These are phyloP conservation scores for Adelosebastes latens DNA, from an alignment of 2,797 vertebrate genomes.

Conservation along the genomic window DNA sequence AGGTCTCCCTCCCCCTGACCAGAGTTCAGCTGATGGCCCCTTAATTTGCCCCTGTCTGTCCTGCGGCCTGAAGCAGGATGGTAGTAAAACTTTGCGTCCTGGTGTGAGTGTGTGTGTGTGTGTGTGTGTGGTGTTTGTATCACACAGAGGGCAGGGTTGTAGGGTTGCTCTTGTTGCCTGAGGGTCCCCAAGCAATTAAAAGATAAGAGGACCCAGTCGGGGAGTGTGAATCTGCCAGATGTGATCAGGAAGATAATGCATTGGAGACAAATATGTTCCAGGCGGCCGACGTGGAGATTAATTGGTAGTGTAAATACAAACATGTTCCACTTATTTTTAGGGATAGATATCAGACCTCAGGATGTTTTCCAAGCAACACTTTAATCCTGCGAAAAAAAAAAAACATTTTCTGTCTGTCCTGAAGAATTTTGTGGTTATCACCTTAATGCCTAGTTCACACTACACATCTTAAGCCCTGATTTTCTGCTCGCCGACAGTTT, in stretches of 20 bases:
- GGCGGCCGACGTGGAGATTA: slow-evolving; percentile 32
- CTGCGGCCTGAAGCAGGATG: slow-evolving; percentile 33
- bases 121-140: slow-evolving; percentile 16
- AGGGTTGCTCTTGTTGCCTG: slow-evolving; percentile 46
- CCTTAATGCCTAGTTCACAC: background rate
- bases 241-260: slow-evolving; percentile 58
- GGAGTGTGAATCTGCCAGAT: slow-evolving; percentile 53
- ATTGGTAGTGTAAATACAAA: slow-evolving; percentile 68
- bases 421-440: background rate
- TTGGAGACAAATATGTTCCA: slow-evolving; percentile 21
- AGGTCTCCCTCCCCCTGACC: slow-evolving; percentile 12
- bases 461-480: background rate
- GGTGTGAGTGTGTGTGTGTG: background rate
- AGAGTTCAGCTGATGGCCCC: slow-evolving; percentile 42
- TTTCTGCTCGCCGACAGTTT: too few species aligned
- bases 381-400: background rate
- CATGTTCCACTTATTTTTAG: slow-evolving; percentile 20
- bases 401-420: background rate
- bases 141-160: slow-evolving; percentile 35
- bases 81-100: slow-evolving; percentile 44
- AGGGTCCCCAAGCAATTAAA: slow-evolving; percentile 75
- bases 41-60: slow-evolving; percentile 46
- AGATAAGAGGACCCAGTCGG: slow-evolving; percentile 68
- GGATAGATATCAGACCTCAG: background rate
- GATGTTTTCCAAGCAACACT: background rate